Evolutionary conservation across 2,888 invertebrate genomes (phyloP), one percentile per base, ranked within the genome.

Genomic region (Pseudococcus jackbeardsleyi): DNA sequence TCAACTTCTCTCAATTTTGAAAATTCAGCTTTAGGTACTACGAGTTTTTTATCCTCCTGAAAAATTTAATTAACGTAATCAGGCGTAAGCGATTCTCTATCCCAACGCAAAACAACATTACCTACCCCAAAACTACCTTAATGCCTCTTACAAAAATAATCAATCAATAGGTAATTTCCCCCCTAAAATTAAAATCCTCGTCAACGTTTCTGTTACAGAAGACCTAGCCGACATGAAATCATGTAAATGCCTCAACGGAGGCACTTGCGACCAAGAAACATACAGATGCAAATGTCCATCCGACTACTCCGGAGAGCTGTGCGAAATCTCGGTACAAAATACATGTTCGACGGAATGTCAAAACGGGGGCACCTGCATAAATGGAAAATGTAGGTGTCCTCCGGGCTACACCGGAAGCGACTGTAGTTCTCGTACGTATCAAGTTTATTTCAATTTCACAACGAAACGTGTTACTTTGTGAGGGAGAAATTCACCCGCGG

Each of bases 331-430:
- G 8, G 50, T 64, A 85, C 89, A 89, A 9, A 90, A 91, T 15
- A 90, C 92, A 6, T 93, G 93, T 90, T 90, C 91, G 0, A 77
- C 33, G 11, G 50, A 54, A 59, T 93, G 93, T 90, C 90, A 91
- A 88, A 92, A 93, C 90, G 92, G 92, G 3, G 93, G 92, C 0
- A 90, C 90, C 2, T 93, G 93, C 90, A 90, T 91, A 0, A 90
- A 91, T 9, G 92, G 92, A 9, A 92, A 92, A 84, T 93, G 93
- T 89, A 90, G 91, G 22, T 93, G 93, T 90, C 91, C 91, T 0
- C 89, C 90, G 7, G 85, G 85, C 48, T 88, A 72, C 50, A 85
- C 88, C 22, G 88, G 88, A 42, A 68, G 85, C 19, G 85, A 85
- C n/a, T 88, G 88, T n/a, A 84, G 85, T 72, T 88, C 85, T 72